These are phyloP conservation scores for Dipus sagitta DNA, from an alignment of 2,797 vertebrate species.

Conservation along the genomic window DNA sequence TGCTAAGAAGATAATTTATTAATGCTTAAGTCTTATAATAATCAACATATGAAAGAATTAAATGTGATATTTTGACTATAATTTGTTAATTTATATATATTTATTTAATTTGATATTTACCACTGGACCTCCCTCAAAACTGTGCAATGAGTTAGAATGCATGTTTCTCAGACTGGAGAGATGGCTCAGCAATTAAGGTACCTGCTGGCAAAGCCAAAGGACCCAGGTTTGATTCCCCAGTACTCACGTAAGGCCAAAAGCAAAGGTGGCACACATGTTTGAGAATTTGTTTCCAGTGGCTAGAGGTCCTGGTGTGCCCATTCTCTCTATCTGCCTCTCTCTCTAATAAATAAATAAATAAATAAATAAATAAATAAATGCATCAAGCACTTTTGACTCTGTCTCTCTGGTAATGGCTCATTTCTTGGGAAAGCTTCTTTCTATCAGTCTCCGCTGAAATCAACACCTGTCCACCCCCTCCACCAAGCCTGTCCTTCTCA, in stretches of 20 bases:
- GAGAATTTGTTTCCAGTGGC: too few species aligned
- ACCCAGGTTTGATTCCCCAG: too few species aligned
- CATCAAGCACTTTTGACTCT: neutral
- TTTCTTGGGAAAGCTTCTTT: neutral
- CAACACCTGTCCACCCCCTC: neutral
- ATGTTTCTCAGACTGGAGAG: too few species aligned
- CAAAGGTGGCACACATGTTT: too few species aligned
- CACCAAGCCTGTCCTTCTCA: neutral
- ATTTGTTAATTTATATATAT: neutral
- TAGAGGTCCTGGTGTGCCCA: too few species aligned
- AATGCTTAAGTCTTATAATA: neutral
- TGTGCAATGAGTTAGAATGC: neutral
- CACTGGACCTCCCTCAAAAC: neutral
- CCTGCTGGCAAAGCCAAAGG: too few species aligned
- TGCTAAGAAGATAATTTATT: neutral
- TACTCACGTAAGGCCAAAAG: too few species aligned
- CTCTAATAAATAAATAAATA: too few species aligned
- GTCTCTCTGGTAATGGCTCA: neutral
- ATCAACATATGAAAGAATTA: neutral
- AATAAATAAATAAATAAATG: neutral
- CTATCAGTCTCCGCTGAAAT: neutral
- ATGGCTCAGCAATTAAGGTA: too few species aligned
- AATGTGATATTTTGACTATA: too few species aligned
- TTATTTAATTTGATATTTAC: conserved; percentile 1
- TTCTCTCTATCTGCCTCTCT: too few species aligned